phyloP scores from a whole-genome alignment of 2,113 vertebrate genomes.

The Cochlearius cochlearius region DNA sequence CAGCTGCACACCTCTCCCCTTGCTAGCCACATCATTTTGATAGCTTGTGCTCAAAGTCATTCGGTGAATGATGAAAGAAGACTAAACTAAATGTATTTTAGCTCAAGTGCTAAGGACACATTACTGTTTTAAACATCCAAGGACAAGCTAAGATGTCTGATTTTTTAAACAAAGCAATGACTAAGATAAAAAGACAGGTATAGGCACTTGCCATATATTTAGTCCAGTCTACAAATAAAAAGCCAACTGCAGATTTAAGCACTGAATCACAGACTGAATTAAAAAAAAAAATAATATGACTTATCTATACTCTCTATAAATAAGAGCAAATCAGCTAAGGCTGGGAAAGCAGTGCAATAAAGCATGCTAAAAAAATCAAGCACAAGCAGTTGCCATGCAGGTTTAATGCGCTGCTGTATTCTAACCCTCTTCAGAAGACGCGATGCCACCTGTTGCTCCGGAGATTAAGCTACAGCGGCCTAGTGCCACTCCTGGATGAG shows the following conservation, averaged over 20 bases:
- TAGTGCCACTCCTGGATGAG: neutral
- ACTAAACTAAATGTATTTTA: neutral
- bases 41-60: neutral
- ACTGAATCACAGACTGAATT: neutral
- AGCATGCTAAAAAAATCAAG: neutral
- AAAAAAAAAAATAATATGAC: neutral
- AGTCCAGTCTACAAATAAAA: neutral
- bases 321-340: neutral
- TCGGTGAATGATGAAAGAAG: neutral
- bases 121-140: neutral
- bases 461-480: neutral
- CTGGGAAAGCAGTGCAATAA: neutral
- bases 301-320: neutral
- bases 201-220: neutral
- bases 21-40: neutral
- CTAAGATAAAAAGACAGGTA: neutral
- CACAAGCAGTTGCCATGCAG: neutral
- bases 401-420: neutral
- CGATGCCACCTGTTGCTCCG: neutral
- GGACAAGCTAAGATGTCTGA: accelerated
- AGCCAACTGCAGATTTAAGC: neutral
- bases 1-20: neutral
- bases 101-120: neutral
- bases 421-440: neutral
- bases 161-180: neutral